Conservation (phyloP, 2,113 vertebrate species). For the Phycodurus eques region DNA sequence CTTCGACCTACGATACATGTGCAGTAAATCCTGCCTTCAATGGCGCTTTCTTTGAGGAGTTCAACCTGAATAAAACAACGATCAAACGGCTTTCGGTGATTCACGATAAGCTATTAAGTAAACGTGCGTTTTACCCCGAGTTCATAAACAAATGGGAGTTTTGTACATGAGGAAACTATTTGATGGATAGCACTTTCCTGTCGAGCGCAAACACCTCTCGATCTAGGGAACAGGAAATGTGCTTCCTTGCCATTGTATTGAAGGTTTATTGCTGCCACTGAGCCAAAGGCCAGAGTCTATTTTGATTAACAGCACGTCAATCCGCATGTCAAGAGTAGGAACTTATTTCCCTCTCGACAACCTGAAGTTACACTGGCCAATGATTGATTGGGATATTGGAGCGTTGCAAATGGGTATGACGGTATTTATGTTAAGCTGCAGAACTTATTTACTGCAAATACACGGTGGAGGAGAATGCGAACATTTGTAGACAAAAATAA, state of each 20-base stretch:
- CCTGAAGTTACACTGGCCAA: not conserved
- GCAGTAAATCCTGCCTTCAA: too few relatives aligned
- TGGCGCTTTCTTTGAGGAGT: not conserved
- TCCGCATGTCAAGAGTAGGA: not conserved
- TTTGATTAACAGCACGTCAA: not conserved
- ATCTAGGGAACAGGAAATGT: constrained; percentile 26
- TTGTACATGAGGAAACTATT: not conserved
- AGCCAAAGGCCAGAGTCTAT: not conserved
- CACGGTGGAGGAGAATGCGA: not conserved
- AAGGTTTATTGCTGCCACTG: constrained; percentile 13
- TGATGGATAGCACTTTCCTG: constrained; percentile 1
- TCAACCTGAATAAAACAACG: not conserved
- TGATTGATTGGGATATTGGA: not conserved
- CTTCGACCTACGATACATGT: too few relatives aligned
- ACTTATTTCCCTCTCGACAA: not conserved
- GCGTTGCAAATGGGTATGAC: not conserved
- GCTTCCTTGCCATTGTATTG: constrained; percentile 20
- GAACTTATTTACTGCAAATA: not conserved
- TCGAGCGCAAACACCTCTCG: constrained; percentile 28
- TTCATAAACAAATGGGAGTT: constrained; percentile 9
- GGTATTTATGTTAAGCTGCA: not conserved
- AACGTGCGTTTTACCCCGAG: constrained; percentile 6
- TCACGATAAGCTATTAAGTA: not conserved
- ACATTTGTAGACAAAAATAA: not conserved
- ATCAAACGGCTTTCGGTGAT: constrained; percentile 19